Percentiles rank a stretch among this genome's conserved stretches.
Evolutionary conservation across 2,888 invertebrate genomes (phyloP).

Genomic region (Abscondita cerata): DNA sequence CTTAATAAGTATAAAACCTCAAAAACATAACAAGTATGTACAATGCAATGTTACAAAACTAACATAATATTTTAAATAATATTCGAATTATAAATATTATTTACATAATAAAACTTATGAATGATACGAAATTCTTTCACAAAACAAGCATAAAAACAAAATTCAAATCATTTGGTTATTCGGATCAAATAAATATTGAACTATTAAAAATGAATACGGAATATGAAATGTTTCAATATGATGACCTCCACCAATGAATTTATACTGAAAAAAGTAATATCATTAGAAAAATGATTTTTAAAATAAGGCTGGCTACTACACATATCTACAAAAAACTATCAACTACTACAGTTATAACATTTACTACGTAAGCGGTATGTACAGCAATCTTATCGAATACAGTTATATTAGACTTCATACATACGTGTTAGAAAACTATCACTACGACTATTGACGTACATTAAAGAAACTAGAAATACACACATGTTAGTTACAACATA

Average conservation of each 20-base stretch:
- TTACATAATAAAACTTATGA: slow-evolving; percentile 18
- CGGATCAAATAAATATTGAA: slow-evolving; percentile 32
- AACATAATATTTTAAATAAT: slow-evolving; percentile 21
- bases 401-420: neutral
- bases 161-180: slow-evolving; percentile 21
- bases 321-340: neutral
- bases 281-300: slow-evolving; percentile 26
- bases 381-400: slow-evolving; percentile 16
- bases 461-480: neutral
- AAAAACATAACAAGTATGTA: slow-evolving; percentile 29
- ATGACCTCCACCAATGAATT: slow-evolving; percentile 40
- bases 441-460: neutral
- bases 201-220: slow-evolving; percentile 29
- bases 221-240: slow-evolving; percentile 38
- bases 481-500: slow-evolving; percentile 4
- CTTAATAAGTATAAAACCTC: slow-evolving; percentile 28
- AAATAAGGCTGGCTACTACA: neutral
- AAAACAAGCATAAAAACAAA: slow-evolving; percentile 9
- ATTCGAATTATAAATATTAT: slow-evolving; percentile 22
- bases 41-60: slow-evolving; percentile 3
- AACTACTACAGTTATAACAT: neutral
- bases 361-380: slow-evolving; percentile 12
- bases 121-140: slow-evolving; percentile 3
- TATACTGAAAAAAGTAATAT: slow-evolving; percentile 39
- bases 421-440: slow-evolving; percentile 5